A percentile compares a stretch with the other conserved stretches of the same genome.
Evolutionary conservation across 1,140 invertebrate genomes (phyloP).

Genomic region (Steinernema khuongi): DNA sequence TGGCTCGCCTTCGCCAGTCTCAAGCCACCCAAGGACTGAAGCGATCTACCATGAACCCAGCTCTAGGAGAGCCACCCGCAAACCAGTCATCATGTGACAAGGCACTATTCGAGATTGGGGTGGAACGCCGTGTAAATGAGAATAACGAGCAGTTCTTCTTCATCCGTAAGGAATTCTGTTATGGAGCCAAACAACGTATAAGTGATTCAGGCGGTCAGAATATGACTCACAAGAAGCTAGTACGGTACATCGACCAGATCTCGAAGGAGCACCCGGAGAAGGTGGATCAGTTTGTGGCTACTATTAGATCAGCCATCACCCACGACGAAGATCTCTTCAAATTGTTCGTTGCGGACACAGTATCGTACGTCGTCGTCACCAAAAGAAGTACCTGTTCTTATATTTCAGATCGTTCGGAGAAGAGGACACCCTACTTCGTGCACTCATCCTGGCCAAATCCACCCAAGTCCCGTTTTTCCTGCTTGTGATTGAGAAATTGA

Average conservation of each 20-base stretch:
- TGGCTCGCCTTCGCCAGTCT: not conserved
- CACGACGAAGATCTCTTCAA: not conserved
- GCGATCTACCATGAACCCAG: not conserved
- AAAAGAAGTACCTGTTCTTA: not conserved
- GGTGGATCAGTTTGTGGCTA: not conserved
- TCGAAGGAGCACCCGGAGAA: not conserved
- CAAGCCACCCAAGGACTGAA: not conserved
- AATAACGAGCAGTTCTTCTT: not conserved
- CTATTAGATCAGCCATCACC: not conserved
- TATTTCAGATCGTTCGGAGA: not conserved
- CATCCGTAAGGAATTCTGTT: not conserved
- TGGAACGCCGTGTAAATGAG: not conserved
- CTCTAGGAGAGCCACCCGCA: not conserved
- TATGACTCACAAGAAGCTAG: not conserved
- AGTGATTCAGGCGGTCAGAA: not conserved
- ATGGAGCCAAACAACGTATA: not conserved
- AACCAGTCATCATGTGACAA: not conserved
- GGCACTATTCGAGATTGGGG: not conserved
- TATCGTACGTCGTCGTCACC: not conserved
- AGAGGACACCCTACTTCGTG: not conserved
- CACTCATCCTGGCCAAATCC: not conserved
- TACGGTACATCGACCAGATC: not conserved
- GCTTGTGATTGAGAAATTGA: not conserved
- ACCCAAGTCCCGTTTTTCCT: not conserved
- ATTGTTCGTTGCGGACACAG: not conserved